phyloP scores from a whole-genome alignment of 2,888 invertebrate species.

The Diabrotica balteata region DNA sequence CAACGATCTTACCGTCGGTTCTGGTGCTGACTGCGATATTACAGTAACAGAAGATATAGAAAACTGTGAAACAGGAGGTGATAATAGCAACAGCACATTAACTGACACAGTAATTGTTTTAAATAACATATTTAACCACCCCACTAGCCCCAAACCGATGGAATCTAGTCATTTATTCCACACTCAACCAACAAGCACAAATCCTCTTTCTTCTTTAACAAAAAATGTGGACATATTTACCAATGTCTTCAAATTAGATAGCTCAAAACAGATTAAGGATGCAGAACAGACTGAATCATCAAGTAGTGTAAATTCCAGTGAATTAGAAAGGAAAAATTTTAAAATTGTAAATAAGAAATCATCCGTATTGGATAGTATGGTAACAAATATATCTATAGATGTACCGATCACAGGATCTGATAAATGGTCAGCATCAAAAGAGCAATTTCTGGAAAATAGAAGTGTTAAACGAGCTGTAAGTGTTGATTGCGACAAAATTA shows the following conservation, averaged over 20 bases:
- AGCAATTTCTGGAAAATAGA: conserved; percentile 53
- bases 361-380: conserved; percentile 46
- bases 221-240: conserved; percentile 45
- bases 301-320: conserved; percentile 38
- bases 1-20: conserved; percentile 73
- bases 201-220: conserved; percentile 41
- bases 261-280: conserved; percentile 47
- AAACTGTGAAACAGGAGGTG: conserved; percentile 38
- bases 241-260: conserved; percentile 42
- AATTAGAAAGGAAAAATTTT: conserved; percentile 41
- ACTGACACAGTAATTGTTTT: conserved; percentile 37
- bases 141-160: conserved; percentile 13
- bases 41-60: conserved; percentile 61
- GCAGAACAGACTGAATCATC: conserved; percentile 44
- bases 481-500: conserved; percentile 46
- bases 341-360: conserved; percentile 44
- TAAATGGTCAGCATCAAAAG: conserved; percentile 56
- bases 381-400: conserved; percentile 44
- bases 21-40: conserved; percentile 60
- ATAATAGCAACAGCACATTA: conserved; percentile 42
- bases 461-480: conserved; percentile 43
- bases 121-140: conserved; percentile 23
- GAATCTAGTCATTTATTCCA: conserved; percentile 43
- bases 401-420: conserved; percentile 44
- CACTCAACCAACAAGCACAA: conserved; percentile 36